Conservation (phyloP, 2,888 invertebrate species). For the Lycophotia porphyrea region DNA sequence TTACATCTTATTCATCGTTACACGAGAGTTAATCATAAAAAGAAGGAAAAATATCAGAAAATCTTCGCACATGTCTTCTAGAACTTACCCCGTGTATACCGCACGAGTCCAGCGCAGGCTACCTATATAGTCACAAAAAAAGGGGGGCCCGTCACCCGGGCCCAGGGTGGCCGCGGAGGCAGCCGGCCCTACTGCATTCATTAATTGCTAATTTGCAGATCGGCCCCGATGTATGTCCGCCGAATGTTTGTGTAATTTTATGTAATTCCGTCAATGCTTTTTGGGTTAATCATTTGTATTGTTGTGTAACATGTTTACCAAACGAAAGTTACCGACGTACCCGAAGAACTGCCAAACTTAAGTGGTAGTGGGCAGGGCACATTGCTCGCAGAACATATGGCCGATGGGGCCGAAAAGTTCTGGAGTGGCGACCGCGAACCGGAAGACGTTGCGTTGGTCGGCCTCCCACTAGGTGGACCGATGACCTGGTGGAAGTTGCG, state of each 20-base stretch:
- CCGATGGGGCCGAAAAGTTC: too few relatives aligned
- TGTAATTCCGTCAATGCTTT: conserved; percentile 59
- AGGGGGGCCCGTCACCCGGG: conserved; percentile 68
- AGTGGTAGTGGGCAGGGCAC: too few relatives aligned
- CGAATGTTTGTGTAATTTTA: conserved; percentile 67
- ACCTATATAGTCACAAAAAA: conserved; percentile 83
- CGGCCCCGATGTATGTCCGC: conserved; percentile 79
- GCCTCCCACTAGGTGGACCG: too few relatives aligned
- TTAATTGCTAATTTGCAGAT: conserved; percentile 90
- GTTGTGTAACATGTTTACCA: neutral
- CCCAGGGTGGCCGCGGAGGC: conserved; percentile 63
- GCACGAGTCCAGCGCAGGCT: conserved; percentile 79
- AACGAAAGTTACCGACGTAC: too few relatives aligned
- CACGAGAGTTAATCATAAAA: neutral
- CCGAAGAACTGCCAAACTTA: too few relatives aligned
- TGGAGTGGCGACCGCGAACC: too few relatives aligned
- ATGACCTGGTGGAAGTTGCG: too few relatives aligned
- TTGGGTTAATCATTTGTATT: conserved; percentile 53
- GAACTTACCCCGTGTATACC: conserved; percentile 63
- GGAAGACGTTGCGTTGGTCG: too few relatives aligned
- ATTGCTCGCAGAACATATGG: too few relatives aligned
- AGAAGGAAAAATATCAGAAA: neutral
- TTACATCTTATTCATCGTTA: neutral
- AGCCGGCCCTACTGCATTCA: conserved; percentile 82
- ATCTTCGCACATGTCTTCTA: conserved; percentile 70